Conservation (phyloP, 2,113 vertebrate genomes). For the Rattus norvegicus region GRCr8 NC_086028.1:40518501-40519000, state of each 20-base stretch:
- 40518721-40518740: not conserved
- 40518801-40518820: not conserved
- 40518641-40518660: accelerated
- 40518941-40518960: not conserved
- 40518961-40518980: not conserved
- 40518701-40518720: not conserved
- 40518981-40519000: too few species aligned
- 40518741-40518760: not conserved
- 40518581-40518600: not conserved
- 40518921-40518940: not conserved
- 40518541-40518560: slow-evolving; percentile 53
- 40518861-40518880: not conserved
- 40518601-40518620: not conserved
- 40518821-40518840: not conserved
- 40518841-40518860: not conserved
- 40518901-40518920: not conserved
- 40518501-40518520: not conserved
- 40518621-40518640: not conserved
- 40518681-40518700: not conserved
- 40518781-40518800: not conserved
- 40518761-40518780: not conserved
- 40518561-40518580: not conserved
- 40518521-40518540: slow-evolving; percentile 40
- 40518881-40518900: not conserved
- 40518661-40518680: not conserved